Base-by-base conservation (phyloP, 92 coral and sea anemone genomes). In the Scolanthus callimorphus region DNA sequence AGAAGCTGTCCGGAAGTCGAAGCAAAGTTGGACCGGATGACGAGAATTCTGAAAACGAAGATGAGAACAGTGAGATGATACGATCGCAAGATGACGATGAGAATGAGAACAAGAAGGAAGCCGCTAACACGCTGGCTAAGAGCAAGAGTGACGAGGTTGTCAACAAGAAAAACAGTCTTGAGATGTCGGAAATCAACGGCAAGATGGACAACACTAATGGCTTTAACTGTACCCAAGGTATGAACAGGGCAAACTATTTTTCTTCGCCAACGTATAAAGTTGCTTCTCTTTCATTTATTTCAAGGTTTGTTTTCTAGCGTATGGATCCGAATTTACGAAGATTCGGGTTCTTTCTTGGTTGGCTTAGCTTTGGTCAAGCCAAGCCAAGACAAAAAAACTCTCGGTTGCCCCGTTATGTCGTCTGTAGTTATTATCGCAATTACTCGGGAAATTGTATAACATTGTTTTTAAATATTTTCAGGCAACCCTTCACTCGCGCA, bases 21-120 rank as follows among this genome's bases (percentile, higher is more conserved):
- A 83, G 83, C 59, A 85, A 85, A 23, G 96, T 88, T 13, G 96
- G 96, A 1, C 96, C 96, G 4, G 97, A 92, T 28, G 90, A 77
- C 10, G 94, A 88, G 6, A 57, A 37, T 34, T 31, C 17, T 1
- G 73, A 70, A 8, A 78, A 70, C n/a, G 76, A 56, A 4, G 91
- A 94, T 6, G 85, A 62, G 12, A 70, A 73, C 24, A 67, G 80
- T 9, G 71, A 76, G 49, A 86, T 84, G 66, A 46, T 72, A 0
- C 84, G 68, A n/a, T 76, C 71, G 21, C 91, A 77, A 3, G 90
- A 86, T 4, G 85, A 63, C 17, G 82, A 85, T 51, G 77, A 76
- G 57, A 76, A 69, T 43, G 79, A 62, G 20, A 70, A 75, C 55
- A 85, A 84, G 52, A 74, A 70, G 28, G 88, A 81, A 22, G 74